phyloP scores from a whole-genome alignment of 2,113 vertebrate species.

The Tylochromis polylepis region DNA sequence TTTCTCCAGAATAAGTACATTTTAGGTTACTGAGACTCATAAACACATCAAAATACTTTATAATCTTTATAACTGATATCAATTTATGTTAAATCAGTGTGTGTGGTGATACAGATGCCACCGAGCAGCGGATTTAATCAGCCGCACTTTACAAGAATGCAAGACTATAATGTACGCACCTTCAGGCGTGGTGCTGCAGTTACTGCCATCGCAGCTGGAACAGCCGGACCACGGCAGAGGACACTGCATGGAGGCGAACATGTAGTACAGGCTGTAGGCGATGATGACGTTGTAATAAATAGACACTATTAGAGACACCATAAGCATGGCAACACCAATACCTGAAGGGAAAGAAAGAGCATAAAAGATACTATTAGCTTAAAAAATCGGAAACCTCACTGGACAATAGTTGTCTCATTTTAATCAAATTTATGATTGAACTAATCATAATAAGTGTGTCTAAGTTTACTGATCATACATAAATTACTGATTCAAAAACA shows the following conservation, averaged over 20 bases:
- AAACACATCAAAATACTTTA: background rate
- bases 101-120: background rate
- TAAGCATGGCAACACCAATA: slow-evolving; percentile 86
- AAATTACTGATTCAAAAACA: background rate
- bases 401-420: background rate
- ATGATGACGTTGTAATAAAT: slow-evolving; percentile 95
- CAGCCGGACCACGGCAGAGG: slow-evolving; percentile 85
- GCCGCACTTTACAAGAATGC: background rate
- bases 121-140: background rate
- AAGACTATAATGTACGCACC: slow-evolving; percentile 62
- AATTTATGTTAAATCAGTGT: background rate
- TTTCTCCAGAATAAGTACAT: background rate
- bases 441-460: background rate
- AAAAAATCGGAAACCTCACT: background rate
- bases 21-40: background rate
- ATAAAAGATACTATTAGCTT: background rate
- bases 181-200: slow-evolving; percentile 74
- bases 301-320: slow-evolving; percentile 79
- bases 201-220: slow-evolving; percentile 67
- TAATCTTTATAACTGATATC: background rate
- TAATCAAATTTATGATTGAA: background rate
- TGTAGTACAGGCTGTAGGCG: slow-evolving; percentile 87
- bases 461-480: background rate
- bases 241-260: slow-evolving; percentile 90
- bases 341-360: slow-evolving; percentile 67